Percentiles rank a stretch among this genome's conserved stretches.
phyloP scores from a whole-genome alignment of 2,888 invertebrate species.

The Therioaphis trifolii region DNA sequence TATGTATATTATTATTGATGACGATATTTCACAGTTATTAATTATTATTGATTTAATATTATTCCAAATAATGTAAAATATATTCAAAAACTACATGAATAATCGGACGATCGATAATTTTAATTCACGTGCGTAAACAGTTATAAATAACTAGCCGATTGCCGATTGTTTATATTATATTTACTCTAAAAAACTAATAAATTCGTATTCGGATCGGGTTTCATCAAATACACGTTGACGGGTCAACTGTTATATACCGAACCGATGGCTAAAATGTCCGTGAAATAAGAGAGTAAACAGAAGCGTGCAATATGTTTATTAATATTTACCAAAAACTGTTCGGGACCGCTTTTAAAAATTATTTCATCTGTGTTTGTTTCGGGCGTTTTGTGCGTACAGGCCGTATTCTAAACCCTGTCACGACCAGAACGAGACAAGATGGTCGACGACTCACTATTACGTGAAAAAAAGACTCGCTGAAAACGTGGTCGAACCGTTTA shows the following conservation, averaged over 20 bases:
- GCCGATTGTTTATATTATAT: too few species aligned
- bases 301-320: neutral
- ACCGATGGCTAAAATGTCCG: conserved; percentile 6
- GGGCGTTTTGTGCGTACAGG: neutral
- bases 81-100: too few species aligned
- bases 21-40: too few species aligned
- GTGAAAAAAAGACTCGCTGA: neutral
- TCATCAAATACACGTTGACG: neutral
- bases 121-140: too few species aligned
- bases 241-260: neutral
- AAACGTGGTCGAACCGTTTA: neutral
- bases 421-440: neutral
- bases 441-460: neutral
- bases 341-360: neutral
- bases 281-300: conserved; percentile 21
- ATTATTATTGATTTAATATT: too few species aligned
- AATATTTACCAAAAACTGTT: neutral
- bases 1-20: too few species aligned
- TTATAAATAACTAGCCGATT: too few species aligned
- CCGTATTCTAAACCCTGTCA: conserved; percentile 4
- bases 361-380: conserved; percentile 11
- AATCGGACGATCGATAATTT: too few species aligned
- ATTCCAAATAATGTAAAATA: too few species aligned
- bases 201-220: too few species aligned
- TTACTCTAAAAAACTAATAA: too few species aligned